A percentile compares a stretch with the other conserved stretches of the same genome.
Evolutionary conservation across 2,888 invertebrate genomes (phyloP).

Genomic region (Sphinx pinastri): DNA sequence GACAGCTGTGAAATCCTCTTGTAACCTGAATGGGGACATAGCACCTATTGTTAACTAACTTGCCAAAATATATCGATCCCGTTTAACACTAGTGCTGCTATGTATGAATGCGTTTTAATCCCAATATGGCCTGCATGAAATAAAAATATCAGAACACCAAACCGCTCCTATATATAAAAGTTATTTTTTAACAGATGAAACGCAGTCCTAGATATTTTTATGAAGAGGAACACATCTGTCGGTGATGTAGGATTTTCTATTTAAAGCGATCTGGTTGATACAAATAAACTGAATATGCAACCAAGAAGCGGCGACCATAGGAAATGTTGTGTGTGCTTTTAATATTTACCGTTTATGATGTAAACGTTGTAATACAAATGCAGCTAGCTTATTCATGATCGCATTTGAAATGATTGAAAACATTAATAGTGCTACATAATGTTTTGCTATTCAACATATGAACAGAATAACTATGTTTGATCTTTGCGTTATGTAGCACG

Average conservation of each 20-base stretch:
- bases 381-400: constrained; percentile 11
- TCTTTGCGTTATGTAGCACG: background rate
- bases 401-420: constrained; percentile 12
- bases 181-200: constrained; percentile 23
- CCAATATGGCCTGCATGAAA: background rate
- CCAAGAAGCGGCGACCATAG: constrained; percentile 14
- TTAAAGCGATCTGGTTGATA: constrained; percentile 20
- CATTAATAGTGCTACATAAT: constrained; percentile 5
- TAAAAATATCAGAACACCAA: background rate
- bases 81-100: background rate
- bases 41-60: constrained; percentile 42
- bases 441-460: constrained; percentile 4
- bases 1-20: constrained; percentile 57
- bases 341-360: constrained; percentile 20
- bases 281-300: constrained; percentile 14
- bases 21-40: constrained; percentile 48
- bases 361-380: constrained; percentile 9
- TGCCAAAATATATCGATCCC: constrained; percentile 27
- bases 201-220: constrained; percentile 22
- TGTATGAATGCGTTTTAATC: background rate
- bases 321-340: constrained; percentile 5
- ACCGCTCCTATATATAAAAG: constrained; percentile 13
- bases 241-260: constrained; percentile 20
- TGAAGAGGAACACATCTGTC: constrained; percentile 18
- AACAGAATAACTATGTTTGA: background rate